Evolutionary conservation across 2,797 vertebrate species (phyloP).

Genomic region (Prunella strophiata): DNA sequence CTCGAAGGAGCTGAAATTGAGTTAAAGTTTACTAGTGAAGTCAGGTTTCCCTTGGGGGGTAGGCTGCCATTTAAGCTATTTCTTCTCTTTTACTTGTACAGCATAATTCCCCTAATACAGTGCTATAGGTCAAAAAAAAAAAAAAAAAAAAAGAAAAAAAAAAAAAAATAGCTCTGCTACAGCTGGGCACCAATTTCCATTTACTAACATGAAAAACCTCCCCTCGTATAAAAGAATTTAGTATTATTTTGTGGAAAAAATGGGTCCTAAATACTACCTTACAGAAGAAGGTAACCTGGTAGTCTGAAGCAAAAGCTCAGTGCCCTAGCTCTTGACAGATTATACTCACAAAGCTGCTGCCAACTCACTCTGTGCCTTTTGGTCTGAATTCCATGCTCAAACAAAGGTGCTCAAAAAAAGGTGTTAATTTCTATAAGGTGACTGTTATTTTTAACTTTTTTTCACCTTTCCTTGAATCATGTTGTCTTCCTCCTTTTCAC

Average conservation of each 20-base stretch:
- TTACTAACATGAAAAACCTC: neutral
- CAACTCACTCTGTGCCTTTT: neutral
- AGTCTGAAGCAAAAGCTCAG: neutral
- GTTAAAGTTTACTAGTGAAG: constrained; percentile 24
- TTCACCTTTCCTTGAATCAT: neutral
- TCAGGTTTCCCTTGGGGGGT: constrained; percentile 41
- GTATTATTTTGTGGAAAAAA: neutral
- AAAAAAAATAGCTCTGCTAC: neutral
- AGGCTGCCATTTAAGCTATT: constrained; percentile 42
- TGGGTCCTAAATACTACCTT: neutral
- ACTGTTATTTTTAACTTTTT: neutral
- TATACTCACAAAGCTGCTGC: neutral
- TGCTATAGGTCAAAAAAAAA: constrained; percentile 26
- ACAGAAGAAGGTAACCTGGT: neutral
- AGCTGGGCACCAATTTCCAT: neutral
- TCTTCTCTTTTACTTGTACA: constrained; percentile 22
- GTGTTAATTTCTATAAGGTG: neutral
- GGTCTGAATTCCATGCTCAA: neutral
- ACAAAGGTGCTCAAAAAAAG: neutral
- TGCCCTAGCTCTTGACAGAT: neutral
- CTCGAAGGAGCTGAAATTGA: constrained; percentile 52
- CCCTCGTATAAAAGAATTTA: neutral
- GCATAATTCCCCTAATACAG: constrained; percentile 29
- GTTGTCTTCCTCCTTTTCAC: neutral
- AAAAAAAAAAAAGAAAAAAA: neutral